phyloP scores from a whole-genome alignment of 1,140 invertebrate species.

The Brachystomella parvula region DNA sequence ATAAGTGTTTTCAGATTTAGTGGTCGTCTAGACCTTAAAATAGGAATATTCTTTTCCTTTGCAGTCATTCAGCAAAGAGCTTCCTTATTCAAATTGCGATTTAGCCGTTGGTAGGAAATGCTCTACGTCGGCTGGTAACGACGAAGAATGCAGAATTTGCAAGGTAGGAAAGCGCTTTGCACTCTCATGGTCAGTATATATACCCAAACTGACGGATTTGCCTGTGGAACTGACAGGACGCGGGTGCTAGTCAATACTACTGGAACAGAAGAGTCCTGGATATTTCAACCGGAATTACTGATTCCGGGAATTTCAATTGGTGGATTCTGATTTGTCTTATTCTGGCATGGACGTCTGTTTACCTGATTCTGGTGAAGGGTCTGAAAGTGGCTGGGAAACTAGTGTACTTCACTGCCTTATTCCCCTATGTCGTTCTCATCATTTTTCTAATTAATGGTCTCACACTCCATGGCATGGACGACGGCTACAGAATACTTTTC shows the following conservation, averaged over 20 bases:
- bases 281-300: constrained; percentile 79
- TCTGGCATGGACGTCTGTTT: constrained; percentile 71
- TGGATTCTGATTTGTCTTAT: constrained; percentile 83
- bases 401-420: constrained; percentile 89
- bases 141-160: neutral
- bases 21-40: no score
- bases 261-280: constrained; percentile 84
- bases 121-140: neutral
- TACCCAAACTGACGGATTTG: no score
- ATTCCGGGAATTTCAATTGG: constrained; percentile 81
- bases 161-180: neutral
- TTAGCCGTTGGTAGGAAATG: neutral
- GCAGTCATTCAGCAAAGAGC: neutral
- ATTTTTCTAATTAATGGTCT: constrained; percentile 91
- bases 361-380: constrained; percentile 89
- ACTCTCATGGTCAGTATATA: neutral
- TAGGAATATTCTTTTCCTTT: neutral
- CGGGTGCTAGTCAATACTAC: constrained; percentile 80
- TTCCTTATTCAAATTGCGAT: neutral
- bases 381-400: constrained; percentile 44
- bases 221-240: constrained; percentile 44
- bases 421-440: constrained; percentile 87
- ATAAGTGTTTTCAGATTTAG: no score
- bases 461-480: constrained; percentile 77
- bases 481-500: constrained; percentile 79